Evolutionary conservation across 2,888 invertebrate genomes (phyloP), one percentile per base, ranked within the genome.

Genomic region (Cosmorhoe ocellata): DNA sequence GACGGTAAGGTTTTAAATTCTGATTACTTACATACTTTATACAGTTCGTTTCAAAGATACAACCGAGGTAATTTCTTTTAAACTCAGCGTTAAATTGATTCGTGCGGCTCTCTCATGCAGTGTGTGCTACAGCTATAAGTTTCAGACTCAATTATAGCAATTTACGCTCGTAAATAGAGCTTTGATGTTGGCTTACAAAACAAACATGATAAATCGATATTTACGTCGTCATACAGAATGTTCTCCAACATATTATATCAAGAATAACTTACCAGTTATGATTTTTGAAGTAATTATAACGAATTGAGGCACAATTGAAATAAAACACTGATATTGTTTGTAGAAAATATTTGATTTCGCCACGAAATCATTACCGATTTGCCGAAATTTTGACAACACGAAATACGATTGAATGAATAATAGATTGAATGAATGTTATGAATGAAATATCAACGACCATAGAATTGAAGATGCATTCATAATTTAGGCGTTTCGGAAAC

Each of bases 281-380:
- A 22, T 45, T 30, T 12, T 37, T 12, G 27, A 14, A 31, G 33
- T 36, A 31, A 22, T 11, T 32, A 46, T 26, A 45, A 32, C 5
- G 9, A 10, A 40, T 18, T 10, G 6, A 14, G 7, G 6, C 26
- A 18, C 36, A 58, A 28, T 44, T 44, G 3, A 10, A 34, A 14
- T 10, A 18, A 12, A 27, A 45, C 18, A 3, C 2, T 12, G 18
- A 12, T 41, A 32, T 43, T 33, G n/a, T 39, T 13, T 7, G 6
- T 12, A 49, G 43, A 40, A 52, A 32, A 37, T 31, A 32, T 11
- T 46, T 14, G 30, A 41, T 48, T 51, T 63, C 40, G 59, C 58
- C 49, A 59, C 59, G 59, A 59, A 58, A 58, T 32, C 50, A 52
- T 59, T 8, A 33, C 52, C 49, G 57, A 48, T 36, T 22, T 22